A percentile compares a stretch with the other conserved stretches of the same genome.
These are phyloP conservation scores for Hyposmocoma kahamanoa DNA, from an alignment of 1,140 invertebrate species.

Conservation along the genomic window DNA sequence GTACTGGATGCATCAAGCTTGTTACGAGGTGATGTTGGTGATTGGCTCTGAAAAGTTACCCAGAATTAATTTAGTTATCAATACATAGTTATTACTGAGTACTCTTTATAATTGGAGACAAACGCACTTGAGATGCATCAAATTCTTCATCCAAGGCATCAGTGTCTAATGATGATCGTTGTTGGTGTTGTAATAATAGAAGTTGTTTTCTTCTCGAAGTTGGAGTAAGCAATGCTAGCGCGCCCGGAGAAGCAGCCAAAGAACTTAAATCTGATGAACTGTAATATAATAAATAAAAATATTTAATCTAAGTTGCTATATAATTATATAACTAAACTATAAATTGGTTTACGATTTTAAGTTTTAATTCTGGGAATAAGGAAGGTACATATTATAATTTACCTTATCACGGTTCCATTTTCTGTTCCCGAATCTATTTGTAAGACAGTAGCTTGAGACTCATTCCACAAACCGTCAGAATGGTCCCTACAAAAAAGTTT, in stretches of 20 bases:
- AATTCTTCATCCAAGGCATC: conserved; percentile 85
- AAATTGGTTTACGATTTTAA: too few relatives aligned
- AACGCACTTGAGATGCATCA: conserved; percentile 68
- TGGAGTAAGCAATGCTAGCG: conserved; percentile 79
- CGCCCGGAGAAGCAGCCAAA: conserved; percentile 71
- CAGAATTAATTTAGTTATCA: conserved; percentile 4
- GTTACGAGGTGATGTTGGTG: conserved; percentile 67
- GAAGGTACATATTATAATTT: too few relatives aligned
- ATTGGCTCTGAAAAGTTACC: conserved; percentile 62
- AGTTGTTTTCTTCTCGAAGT: conserved; percentile 84
- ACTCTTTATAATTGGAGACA: not conserved
- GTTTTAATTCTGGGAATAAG: too few relatives aligned
- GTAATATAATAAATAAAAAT: conserved; percentile 22
- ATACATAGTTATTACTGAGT: not conserved
- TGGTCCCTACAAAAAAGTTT: conserved; percentile 77
- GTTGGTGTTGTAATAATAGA: conserved; percentile 85
- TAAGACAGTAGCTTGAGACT: conserved; percentile 87
- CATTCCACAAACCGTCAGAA: conserved; percentile 90
- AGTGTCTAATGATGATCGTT: conserved; percentile 88
- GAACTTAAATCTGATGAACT: conserved; percentile 77
- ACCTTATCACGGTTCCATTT: conserved; percentile 75
- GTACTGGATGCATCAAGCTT: conserved; percentile 63
- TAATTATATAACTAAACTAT: not conserved
- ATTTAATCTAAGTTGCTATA: too few relatives aligned
- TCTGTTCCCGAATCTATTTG: conserved; percentile 82